Conservation (phyloP, 2,888 invertebrate genomes). For the Thyatira batis region DNA sequence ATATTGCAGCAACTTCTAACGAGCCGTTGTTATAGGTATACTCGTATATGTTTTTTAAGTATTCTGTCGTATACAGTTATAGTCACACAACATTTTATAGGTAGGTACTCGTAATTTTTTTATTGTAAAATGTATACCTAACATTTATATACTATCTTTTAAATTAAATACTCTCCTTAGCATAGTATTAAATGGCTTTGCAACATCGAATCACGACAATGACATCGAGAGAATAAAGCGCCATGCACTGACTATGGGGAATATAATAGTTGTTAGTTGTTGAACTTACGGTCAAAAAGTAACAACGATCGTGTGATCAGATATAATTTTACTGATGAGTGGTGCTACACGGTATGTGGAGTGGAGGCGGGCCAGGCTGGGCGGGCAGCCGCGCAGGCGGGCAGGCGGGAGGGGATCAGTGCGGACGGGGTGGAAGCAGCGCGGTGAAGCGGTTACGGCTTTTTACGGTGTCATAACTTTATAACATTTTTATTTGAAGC, state of each 20-base stretch:
- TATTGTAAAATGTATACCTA: no score
- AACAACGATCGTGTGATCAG: constrained; percentile 46
- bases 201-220: constrained; percentile 67
- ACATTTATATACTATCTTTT: neutral
- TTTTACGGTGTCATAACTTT: constrained; percentile 53
- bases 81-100: no score
- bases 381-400: constrained; percentile 31
- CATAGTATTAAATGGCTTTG: constrained; percentile 20
- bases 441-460: constrained; percentile 66
- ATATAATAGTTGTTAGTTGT: constrained; percentile 36
- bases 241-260: constrained; percentile 66
- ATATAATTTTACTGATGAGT: constrained; percentile 66
- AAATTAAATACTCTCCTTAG: neutral
- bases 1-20: neutral
- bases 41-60: no score
- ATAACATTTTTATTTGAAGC: constrained; percentile 22
- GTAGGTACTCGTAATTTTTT: no score
- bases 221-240: constrained; percentile 61
- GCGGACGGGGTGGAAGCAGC: constrained; percentile 61
- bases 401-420: constrained; percentile 47
- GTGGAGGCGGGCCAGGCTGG: constrained; percentile 35
- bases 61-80: no score
- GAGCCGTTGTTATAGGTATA: no score
- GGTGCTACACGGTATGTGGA: constrained; percentile 72
- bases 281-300: constrained; percentile 34